Evolutionary conservation across 2,888 invertebrate genomes (phyloP).

Genomic region (Pollenia labialis): DNA sequence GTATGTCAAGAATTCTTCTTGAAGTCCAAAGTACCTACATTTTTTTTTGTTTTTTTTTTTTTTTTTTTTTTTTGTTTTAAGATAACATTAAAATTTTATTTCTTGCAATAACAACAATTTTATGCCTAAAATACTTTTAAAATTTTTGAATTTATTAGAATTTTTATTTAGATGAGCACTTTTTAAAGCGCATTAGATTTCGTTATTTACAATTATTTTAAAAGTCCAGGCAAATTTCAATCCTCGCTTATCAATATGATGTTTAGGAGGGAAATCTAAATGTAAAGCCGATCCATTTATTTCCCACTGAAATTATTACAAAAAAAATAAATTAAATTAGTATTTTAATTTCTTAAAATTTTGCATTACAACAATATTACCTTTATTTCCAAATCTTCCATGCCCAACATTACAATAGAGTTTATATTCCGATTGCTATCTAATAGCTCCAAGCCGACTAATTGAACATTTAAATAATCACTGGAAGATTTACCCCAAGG

Average conservation of each 20-base stretch:
- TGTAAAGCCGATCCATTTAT: conserved; percentile 76
- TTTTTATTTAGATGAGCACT: neutral
- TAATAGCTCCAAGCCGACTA: conserved; percentile 77
- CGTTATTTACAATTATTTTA: conserved; percentile 79
- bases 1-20: too few relatives aligned
- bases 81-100: too few relatives aligned
- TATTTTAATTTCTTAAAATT: neutral
- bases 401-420: conserved; percentile 85
- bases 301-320: conserved; percentile 78
- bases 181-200: neutral
- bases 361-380: conserved; percentile 67
- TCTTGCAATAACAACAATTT: too few relatives aligned
- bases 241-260: conserved; percentile 81
- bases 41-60: too few relatives aligned
- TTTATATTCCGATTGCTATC: conserved; percentile 61
- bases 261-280: conserved; percentile 81
- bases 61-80: too few relatives aligned
- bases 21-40: too few relatives aligned
- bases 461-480: conserved; percentile 70
- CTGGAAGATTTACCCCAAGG: conserved; percentile 79
- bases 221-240: conserved; percentile 83
- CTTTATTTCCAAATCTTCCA: conserved; percentile 78
- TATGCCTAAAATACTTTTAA: too few relatives aligned
- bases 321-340: conserved; percentile 72
- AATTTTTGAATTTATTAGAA: neutral